These are phyloP conservation scores for Halictus rubicundus DNA, from an alignment of 1,140 invertebrate species.

Conservation along the genomic window DNA sequence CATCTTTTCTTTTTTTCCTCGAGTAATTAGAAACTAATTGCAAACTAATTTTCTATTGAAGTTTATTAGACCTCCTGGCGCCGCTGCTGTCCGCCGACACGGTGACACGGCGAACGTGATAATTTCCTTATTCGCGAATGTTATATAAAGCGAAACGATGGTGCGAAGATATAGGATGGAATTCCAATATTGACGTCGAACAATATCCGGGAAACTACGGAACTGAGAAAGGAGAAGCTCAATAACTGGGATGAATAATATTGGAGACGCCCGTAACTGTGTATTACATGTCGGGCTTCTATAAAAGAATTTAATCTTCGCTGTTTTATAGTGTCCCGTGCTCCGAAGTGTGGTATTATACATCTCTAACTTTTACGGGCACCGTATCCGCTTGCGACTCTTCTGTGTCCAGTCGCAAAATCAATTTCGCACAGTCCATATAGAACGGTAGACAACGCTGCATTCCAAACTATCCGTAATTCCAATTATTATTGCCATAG, in stretches of 20 bases:
- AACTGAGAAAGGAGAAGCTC: conserved; percentile 52
- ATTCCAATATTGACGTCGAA: conserved; percentile 66
- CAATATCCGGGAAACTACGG: conserved; percentile 56
- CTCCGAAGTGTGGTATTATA: neutral
- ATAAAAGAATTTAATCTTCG: conserved; percentile 36
- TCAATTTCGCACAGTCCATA: too few relatives aligned
- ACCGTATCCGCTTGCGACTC: neutral
- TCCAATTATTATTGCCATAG: too few relatives aligned
- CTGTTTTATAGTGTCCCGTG: neutral
- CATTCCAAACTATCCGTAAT: too few relatives aligned
- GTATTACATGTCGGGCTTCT: conserved; percentile 38
- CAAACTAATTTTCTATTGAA: neutral
- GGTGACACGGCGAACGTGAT: conserved; percentile 13
- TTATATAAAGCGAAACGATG: conserved; percentile 54
- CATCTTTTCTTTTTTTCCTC: too few relatives aligned
- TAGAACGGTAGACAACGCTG: too few relatives aligned
- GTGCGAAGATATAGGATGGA: conserved; percentile 52
- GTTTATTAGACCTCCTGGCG: neutral
- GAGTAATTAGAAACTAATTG: neutral
- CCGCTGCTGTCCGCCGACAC: too few relatives aligned
- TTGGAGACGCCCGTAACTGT: conserved; percentile 55
- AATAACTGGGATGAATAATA: conserved; percentile 63
- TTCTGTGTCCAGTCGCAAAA: neutral
- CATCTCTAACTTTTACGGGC: too few relatives aligned
- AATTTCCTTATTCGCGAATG: conserved; percentile 61